Conservation (phyloP, 2,113 vertebrate species). For the Equus quagga region DNA sequence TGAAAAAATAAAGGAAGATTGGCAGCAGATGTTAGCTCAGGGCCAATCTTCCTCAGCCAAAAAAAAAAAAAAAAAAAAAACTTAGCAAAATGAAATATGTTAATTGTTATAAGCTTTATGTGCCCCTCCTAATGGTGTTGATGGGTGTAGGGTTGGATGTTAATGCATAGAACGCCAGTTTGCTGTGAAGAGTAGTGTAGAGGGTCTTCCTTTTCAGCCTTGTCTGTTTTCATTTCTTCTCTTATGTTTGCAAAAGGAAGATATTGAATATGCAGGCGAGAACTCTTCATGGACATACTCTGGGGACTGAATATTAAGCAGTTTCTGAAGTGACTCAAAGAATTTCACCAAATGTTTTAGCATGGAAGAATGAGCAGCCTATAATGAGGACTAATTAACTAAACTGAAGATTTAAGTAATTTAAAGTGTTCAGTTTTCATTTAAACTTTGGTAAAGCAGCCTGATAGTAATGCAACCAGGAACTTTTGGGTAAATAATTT, state of each 20-base stretch:
- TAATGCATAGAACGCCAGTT: neutral
- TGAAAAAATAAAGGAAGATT: no score
- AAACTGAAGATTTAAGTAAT: constrained; percentile 51
- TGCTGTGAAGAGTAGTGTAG: neutral
- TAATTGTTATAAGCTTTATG: neutral
- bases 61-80: neutral
- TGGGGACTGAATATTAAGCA: constrained; percentile 20
- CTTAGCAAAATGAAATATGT: constrained; percentile 27
- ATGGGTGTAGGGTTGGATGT: neutral
- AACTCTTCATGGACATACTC: neutral
- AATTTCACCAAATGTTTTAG: constrained; percentile 26
- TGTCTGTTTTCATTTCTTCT: neutral
- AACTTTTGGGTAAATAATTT: constrained; percentile 12
- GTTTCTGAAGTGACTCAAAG: constrained; percentile 26
- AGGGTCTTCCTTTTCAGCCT: neutral
- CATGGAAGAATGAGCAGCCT: neutral
- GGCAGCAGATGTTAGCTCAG: no score
- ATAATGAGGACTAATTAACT: constrained; percentile 36
- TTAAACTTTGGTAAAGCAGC: neutral
- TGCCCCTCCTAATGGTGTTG: neutral
- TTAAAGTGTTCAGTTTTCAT: constrained; percentile 12
- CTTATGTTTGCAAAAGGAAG: constrained; percentile 29
- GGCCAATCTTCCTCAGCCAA: no score
- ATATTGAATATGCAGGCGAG: neutral
- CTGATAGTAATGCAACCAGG: neutral